Evolutionary conservation across 2,113 vertebrate genomes (phyloP), one percentile per base, ranked within the genome.

Genomic region (mouse (Mus musculus)): DNA sequence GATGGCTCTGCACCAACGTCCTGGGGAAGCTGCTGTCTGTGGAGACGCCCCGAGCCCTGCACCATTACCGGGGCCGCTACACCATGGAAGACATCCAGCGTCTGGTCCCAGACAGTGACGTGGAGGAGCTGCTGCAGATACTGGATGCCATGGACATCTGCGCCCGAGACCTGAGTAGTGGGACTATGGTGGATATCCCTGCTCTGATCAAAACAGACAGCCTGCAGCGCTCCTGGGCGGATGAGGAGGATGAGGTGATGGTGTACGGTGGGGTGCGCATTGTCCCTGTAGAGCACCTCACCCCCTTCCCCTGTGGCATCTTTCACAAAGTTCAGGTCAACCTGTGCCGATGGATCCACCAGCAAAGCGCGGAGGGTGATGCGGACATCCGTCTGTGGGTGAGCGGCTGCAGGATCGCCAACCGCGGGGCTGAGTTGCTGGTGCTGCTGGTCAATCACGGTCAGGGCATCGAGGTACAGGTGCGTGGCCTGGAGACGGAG

Each of bases 271-370:
- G 99, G 0, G 99, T 99, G 59, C 99, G 99, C 56, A 98, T 99
- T 0, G 99, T 99, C 95, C 99, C 99, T 0, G 99, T 99, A 22
- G 99, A 99, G 98, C 99, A 99, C 98, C 99, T 99, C 69, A 99
- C 99, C 0, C 99, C 99, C 1, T 99, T 99, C 98, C 99, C 99
- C 3, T 99, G 99, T 52, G 99, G 99, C 97, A 99, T 99, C 96
- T 99, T 99, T 87, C 99, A 99, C 98, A 99, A 99, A 97, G 99
- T 99, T 94, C 99, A 99, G 97, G 99, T 99, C 88, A 99, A 99
- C 98, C 98, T 99, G 20, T 99, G 99, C 95, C 98, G 99, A 86
- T 99, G 99, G 99, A 98, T 99, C 98, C 99, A 99, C 98, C 99
- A 99, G 97, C 99, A 99, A 96, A 99, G 99, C 94, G 88, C 99